Percentiles rank a stretch among this genome's conserved stretches.
These are phyloP conservation scores for Myzus persicae DNA, from an alignment of 1,140 invertebrate genomes.

Conservation along the genomic window DNA sequence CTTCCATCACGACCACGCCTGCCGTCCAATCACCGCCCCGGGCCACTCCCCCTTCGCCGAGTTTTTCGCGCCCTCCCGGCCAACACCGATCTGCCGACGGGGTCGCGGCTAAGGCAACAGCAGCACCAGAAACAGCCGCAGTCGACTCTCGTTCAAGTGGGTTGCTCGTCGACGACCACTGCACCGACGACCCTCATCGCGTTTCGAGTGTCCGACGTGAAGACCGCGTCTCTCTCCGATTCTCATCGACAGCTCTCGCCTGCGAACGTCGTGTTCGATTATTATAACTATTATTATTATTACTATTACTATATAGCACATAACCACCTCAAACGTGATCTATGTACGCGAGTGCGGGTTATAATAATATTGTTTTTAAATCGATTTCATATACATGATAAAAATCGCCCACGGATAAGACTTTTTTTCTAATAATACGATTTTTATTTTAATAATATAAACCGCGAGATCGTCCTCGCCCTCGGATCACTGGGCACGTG, in stretches of 20 bases:
- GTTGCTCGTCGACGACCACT: slow-evolving; percentile 21
- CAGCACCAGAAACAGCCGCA: neutral
- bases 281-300: neutral
- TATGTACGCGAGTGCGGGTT: neutral
- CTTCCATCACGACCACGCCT: slow-evolving; percentile 6
- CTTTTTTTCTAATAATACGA: neutral
- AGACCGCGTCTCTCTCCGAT: neutral
- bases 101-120: neutral
- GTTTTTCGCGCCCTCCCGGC: slow-evolving; percentile 50
- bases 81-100: neutral
- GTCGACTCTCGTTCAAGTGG: slow-evolving; percentile 38
- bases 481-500: neutral
- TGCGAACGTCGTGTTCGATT: neutral
- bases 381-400: neutral
- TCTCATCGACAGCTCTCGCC: neutral
- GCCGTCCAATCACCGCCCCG: slow-evolving; percentile 11
- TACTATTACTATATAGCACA: neutral
- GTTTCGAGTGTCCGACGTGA: slow-evolving; percentile 36
- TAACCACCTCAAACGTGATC: neutral
- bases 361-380: neutral
- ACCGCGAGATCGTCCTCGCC: neutral
- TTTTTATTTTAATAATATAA: neutral
- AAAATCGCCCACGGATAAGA: neutral
- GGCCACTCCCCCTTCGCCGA: slow-evolving; percentile 22
- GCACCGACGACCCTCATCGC: slow-evolving; percentile 38